Percentiles rank a stretch among this genome's conserved stretches.
Conservation (phyloP, 2,888 invertebrate species). For the Willowsia nigromaculata region DNA sequence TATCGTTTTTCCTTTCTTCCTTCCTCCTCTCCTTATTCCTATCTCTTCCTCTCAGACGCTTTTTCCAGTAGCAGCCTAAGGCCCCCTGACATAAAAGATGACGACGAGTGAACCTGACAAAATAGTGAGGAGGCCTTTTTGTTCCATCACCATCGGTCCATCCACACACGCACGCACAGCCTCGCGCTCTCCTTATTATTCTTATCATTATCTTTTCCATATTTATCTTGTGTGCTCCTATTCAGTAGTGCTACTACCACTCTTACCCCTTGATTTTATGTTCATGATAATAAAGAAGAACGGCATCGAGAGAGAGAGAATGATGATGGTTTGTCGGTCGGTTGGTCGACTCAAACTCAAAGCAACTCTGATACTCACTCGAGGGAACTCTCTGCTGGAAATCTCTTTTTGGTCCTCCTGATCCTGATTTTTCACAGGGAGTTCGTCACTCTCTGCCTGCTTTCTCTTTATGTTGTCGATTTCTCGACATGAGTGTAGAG, state of each 20-base stretch:
- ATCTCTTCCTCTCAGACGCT: background rate
- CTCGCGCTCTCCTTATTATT: background rate
- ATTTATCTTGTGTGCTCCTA: background rate
- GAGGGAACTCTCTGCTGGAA: conserved; percentile 52
- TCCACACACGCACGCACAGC: background rate
- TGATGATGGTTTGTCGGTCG: background rate
- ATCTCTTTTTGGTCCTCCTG: conserved; percentile 7
- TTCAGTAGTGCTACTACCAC: background rate
- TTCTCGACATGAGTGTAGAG: background rate
- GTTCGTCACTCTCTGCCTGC: background rate
- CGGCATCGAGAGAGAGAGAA: background rate
- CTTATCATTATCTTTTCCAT: background rate
- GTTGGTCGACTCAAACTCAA: background rate
- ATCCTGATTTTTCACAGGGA: conserved; percentile 11
- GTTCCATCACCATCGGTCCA: conserved; percentile 35
- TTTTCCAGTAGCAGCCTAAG: conserved; percentile 21
- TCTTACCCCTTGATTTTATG: conserved; percentile 46
- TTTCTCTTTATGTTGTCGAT: background rate
- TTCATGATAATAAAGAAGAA: conserved; percentile 4
- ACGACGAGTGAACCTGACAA: conserved; percentile 55
- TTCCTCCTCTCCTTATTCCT: conserved; percentile 9
- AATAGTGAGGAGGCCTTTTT: conserved; percentile 60
- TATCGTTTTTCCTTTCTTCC: conserved; percentile 28
- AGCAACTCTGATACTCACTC: conserved; percentile 1
- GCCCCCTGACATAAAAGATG: conserved; percentile 14